A percentile compares a stretch with the other conserved stretches of the same genome.
Evolutionary conservation across 2,113 vertebrate genomes (phyloP).

Genomic region (Megaleporinus macrocephalus): DNA sequence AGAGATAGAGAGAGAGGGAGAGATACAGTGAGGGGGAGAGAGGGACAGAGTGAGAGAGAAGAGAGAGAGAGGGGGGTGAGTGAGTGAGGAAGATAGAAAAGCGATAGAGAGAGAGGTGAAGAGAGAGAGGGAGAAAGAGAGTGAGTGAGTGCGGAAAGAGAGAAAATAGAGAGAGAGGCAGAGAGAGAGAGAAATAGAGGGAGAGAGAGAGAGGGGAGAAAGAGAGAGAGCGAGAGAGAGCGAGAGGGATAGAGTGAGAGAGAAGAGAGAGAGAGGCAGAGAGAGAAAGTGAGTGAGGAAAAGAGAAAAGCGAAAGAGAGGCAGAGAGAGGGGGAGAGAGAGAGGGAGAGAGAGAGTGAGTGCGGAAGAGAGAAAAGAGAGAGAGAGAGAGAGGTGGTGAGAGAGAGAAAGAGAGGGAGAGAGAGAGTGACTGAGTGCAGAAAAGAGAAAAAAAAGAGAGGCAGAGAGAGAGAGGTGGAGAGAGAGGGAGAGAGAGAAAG

Average conservation of each 20-base stretch:
- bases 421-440: neutral
- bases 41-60: neutral
- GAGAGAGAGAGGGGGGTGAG: neutral
- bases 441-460: neutral
- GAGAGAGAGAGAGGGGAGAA: neutral
- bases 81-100: neutral
- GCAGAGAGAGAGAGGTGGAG: conserved; percentile 3
- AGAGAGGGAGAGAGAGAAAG: neutral
- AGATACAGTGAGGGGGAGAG: conserved; percentile 1
- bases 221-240: conserved; percentile 4
- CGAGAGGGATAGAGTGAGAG: neutral
- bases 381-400: neutral
- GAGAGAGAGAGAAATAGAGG: neutral
- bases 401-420: neutral
- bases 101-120: conserved; percentile 11
- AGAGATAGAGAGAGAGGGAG: neutral
- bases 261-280: conserved; percentile 5
- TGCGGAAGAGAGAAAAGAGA: neutral
- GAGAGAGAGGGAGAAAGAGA: neutral
- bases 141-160: neutral
- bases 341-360: neutral
- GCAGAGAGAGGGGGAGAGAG: neutral
- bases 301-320: neutral
- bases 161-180: neutral
- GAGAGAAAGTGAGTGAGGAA: too few relatives aligned